These are phyloP conservation scores for Onychostoma macrolepis DNA, from an alignment of 2,113 vertebrate genomes.

Conservation along the genomic window DNA sequence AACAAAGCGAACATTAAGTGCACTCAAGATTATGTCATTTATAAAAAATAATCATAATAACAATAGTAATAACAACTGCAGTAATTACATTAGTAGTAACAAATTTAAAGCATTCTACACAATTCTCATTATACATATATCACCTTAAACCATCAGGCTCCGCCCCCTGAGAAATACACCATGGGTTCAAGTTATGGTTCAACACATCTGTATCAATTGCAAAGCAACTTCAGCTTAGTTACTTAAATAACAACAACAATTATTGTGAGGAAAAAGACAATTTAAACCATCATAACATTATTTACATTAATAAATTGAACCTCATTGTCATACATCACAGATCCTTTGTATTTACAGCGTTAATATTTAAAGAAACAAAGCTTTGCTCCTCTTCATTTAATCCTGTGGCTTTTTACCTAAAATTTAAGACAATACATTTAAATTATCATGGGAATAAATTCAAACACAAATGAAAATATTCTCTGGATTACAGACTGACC, in stretches of 20 bases:
- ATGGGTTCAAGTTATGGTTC: conserved; percentile 72
- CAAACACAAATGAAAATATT: background rate
- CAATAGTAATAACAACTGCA: conserved; percentile 68
- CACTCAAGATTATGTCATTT: conserved; percentile 75
- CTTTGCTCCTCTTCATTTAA: conserved; percentile 48
- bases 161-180: conserved; percentile 74
- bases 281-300: conserved; percentile 56
- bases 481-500: conserved; percentile 25
- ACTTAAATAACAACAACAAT: conserved; percentile 74
- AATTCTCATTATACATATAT: conserved; percentile 69
- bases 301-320: conserved; percentile 67
- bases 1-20: conserved; percentile 75
- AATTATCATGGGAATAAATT: background rate
- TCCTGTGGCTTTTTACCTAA: conserved; percentile 45
- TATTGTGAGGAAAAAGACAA: conserved; percentile 57
- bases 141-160: conserved; percentile 66
- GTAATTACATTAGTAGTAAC: conserved; percentile 72
- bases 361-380: conserved; percentile 62
- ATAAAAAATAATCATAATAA: conserved; percentile 75
- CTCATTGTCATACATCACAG: conserved; percentile 65
- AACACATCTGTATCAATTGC: conserved; percentile 66
- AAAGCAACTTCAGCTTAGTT: conserved; percentile 71
- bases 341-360: conserved; percentile 72
- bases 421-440: background rate
- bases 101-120: conserved; percentile 63